Conservation (phyloP, 2,113 vertebrate genomes). For the Caloenas nicobarica region DNA sequence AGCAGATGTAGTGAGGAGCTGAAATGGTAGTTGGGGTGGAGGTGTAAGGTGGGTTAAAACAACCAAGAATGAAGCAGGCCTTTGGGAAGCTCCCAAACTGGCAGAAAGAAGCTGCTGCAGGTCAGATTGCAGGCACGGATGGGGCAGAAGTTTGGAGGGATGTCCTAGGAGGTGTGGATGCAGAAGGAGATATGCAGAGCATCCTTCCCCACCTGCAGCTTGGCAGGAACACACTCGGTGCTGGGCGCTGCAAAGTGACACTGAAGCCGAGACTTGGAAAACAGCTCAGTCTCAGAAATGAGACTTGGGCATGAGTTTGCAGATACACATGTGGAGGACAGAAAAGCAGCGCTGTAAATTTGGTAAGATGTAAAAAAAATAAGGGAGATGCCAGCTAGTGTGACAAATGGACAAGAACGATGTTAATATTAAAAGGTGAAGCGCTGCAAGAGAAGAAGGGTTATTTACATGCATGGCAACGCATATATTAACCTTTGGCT, state of each 20-base stretch:
- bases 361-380: background rate
- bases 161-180: background rate
- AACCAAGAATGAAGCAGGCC: background rate
- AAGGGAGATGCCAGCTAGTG: background rate
- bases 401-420: background rate
- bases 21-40: background rate
- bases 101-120: background rate
- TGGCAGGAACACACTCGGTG: fast-evolving
- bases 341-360: background rate
- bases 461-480: background rate
- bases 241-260: background rate
- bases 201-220: background rate
- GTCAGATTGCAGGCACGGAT: fast-evolving
- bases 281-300: no score
- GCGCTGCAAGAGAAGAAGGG: background rate
- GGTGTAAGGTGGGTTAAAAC: background rate
- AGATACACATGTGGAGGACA: fast-evolving
- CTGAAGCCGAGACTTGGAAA: background rate
- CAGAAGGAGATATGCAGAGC: fast-evolving
- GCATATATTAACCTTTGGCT: constrained; percentile 19
- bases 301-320: background rate
- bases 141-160: background rate
- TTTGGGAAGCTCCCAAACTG: background rate
- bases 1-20: background rate
- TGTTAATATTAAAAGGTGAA: background rate